Base-by-base conservation (phyloP, 2,888 invertebrate species). In the Clunio marinus region DNA sequence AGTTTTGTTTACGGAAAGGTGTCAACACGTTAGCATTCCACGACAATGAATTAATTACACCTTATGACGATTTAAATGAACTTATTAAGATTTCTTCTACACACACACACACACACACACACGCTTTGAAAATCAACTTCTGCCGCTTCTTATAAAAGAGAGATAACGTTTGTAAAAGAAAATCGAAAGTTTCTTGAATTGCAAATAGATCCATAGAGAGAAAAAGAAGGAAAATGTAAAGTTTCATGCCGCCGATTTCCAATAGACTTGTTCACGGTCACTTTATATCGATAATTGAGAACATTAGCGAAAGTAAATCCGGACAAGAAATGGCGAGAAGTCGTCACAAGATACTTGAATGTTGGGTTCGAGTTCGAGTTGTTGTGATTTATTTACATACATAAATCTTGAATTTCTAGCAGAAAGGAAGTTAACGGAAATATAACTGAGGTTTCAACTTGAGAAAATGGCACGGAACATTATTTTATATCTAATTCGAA, bases 1-100 rank as follows among this genome's bases (percentile, higher is more conserved):
- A 41, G 41, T 41, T 41, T 41, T 7, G 15, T 7, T 15, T 41
- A 3, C 13, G 51, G 17, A 37, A 46, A 63, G 63, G 46, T 63
- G 63, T 63, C 63, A 63, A 63, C 63, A 46, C 17, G 15, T 22
- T 8, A 5, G 51, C 51, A 32, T 20, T 22, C 22, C n/a, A 51
- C 22, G 7, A 17, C 51, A 4, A 51, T 8, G 3, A n/a, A 41
- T 41, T 41, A 15, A 7, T n/a, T 4, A 41, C 41, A n/a, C 13
- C 41, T 13, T 10, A 4, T 17, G 2, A 51, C 51, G 51, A 20
- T 15, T 20, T 17, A 51, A 17, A 51, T 17, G 8, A 51, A 22
- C 7, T 51, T 51, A 3, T 51, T 51, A 8, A 8, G 5, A 7
- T 7, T 32, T 32, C 10, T 51, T 5, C 22, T 51, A 17, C 17